These are phyloP conservation scores for Adelognathus sp. DNA, from an alignment of 2,888 invertebrate genomes.

Conservation along the genomic window DNA sequence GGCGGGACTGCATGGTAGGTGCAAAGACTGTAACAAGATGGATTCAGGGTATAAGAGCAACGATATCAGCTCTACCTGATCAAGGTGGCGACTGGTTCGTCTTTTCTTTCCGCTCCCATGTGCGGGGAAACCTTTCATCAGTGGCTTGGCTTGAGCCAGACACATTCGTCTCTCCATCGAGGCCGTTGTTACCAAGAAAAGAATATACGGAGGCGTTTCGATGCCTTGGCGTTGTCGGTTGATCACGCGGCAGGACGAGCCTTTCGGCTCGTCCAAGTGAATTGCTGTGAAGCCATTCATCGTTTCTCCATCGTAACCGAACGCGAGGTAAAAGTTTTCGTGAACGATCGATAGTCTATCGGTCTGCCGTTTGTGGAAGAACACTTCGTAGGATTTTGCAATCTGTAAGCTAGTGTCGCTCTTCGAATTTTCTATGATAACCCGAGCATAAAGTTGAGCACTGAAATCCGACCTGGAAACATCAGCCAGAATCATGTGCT, in stretches of 20 bases:
- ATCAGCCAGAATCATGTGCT: background rate
- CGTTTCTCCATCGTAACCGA: background rate
- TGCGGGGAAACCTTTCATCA: conserved; percentile 20
- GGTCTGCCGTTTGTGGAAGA: background rate
- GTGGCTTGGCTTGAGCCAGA: conserved; percentile 46
- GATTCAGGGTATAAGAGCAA: conserved; percentile 22
- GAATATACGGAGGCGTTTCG: conserved; percentile 14
- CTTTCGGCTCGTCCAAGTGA: background rate
- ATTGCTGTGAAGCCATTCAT: conserved; percentile 14
- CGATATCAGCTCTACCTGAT: conserved; percentile 21
- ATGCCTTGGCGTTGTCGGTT: background rate
- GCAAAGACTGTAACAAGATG: background rate
- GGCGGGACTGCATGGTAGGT: background rate
- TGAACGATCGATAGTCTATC: background rate
- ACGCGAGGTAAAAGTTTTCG: background rate
- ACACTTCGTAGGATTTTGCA: background rate
- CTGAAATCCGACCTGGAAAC: background rate
- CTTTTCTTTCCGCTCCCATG: background rate
- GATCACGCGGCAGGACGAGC: conserved; percentile 7
- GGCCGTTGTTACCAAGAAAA: conserved; percentile 18
- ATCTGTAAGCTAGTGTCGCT: background rate
- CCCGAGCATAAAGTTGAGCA: background rate
- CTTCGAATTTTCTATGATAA: too few relatives aligned
- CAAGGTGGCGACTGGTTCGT: conserved; percentile 34
- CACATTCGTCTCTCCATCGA: conserved; percentile 58